A percentile compares a stretch with the other conserved stretches of the same genome.
Conservation (phyloP, 1,140 invertebrate species). For the Drosophila sturtevanti region DNA sequence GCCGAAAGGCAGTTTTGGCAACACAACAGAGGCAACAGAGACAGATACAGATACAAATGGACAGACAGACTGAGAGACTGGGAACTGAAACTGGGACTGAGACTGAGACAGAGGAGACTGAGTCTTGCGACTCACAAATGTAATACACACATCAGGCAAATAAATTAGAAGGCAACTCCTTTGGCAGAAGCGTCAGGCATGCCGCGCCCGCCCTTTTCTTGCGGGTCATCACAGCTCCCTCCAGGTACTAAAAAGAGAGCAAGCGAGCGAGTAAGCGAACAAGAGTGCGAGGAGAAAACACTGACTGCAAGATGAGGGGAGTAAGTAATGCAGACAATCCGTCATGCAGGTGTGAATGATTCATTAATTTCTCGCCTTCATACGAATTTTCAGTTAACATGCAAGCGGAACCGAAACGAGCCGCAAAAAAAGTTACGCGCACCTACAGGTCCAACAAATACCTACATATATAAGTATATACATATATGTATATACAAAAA, state of each 20-base stretch:
- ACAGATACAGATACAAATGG: too few species aligned
- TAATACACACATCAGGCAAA: constrained; percentile 82
- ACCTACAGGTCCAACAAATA: constrained; percentile 33
- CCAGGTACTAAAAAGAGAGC: constrained; percentile 39
- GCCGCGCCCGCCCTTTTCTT: constrained; percentile 53
- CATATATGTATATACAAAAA: too few species aligned
- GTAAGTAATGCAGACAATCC: constrained; percentile 80
- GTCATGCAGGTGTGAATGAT: constrained; percentile 83
- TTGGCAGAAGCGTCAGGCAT: constrained; percentile 71
- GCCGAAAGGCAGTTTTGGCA: constrained; percentile 64
- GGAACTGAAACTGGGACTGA: constrained; percentile 2
- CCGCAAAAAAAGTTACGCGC: constrained; percentile 77
- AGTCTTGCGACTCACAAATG: constrained; percentile 52
- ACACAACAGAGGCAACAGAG: constrained; percentile 19
- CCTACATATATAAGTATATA: background rate
- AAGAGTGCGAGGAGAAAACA: too few species aligned
- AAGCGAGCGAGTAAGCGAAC: background rate
- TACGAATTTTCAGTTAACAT: constrained; percentile 82
- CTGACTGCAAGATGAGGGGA: constrained; percentile 25
- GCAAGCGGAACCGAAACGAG: constrained; percentile 78
- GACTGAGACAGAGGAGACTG: constrained; percentile 4
- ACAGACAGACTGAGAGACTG: too few species aligned
- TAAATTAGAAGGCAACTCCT: constrained; percentile 82
- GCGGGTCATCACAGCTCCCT: background rate
- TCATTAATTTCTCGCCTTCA: constrained; percentile 82